A percentile compares a stretch with the other conserved stretches of the same genome.
Conservation (phyloP, 2,797 vertebrate genomes). For the Myotis myotis region DNA sequence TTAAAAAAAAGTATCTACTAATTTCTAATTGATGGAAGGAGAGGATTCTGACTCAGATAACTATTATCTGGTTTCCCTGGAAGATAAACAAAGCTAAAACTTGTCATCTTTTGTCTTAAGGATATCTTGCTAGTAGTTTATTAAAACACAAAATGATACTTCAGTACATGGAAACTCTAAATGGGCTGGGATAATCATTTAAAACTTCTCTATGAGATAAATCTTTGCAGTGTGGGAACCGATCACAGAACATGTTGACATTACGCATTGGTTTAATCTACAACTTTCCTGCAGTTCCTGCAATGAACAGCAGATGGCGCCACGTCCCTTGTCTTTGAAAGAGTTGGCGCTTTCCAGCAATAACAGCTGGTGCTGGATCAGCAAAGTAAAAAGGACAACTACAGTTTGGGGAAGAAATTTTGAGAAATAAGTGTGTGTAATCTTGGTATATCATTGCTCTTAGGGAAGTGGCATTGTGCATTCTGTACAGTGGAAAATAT, state of each 20-base stretch:
- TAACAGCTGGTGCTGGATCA: not conserved
- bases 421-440: not conserved
- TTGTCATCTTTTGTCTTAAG: constrained; percentile 1
- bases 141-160: constrained; percentile 48
- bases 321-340: not conserved
- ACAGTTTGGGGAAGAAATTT: not conserved
- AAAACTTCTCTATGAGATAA: constrained; percentile 27
- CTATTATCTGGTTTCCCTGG: constrained; percentile 15
- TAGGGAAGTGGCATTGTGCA: not conserved
- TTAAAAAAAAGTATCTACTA: not conserved
- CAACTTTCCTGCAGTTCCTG: constrained; percentile 37
- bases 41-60: constrained; percentile 3
- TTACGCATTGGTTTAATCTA: not conserved
- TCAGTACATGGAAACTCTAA: not conserved
- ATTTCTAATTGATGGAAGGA: not conserved
- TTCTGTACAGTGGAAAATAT: not conserved
- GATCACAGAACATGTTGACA: not conserved
- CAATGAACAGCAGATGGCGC: constrained; percentile 52
- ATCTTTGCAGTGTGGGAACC: not conserved
- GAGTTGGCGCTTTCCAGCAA: not conserved
- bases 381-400: not conserved
- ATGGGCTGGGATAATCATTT: not conserved
- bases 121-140: not conserved
- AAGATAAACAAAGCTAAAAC: constrained; percentile 39
- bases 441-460: not conserved